These are phyloP conservation scores for Bursaphelenchus okinawaensis DNA, from an alignment of 2,888 invertebrate species.

Conservation along the genomic window DNA sequence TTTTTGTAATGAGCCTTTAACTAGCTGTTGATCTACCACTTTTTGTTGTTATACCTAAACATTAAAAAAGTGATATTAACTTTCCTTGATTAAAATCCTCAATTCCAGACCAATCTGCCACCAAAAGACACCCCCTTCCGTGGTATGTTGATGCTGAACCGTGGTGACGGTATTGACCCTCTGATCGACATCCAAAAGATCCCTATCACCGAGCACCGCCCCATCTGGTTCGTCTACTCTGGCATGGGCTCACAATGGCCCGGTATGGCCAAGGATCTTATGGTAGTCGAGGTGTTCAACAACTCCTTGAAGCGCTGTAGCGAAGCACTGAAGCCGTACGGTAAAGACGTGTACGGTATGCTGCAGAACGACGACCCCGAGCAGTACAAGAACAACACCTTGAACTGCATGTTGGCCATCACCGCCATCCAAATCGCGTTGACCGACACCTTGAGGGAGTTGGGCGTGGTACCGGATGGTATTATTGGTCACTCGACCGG, in stretches of 20 bases:
- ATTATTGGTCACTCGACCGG: constrained; percentile 91
- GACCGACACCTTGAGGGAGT: constrained; percentile 75
- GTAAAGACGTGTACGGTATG: constrained; percentile 73
- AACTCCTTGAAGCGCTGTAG: constrained; percentile 66
- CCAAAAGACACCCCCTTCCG: constrained; percentile 70
- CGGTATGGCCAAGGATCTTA: constrained; percentile 83
- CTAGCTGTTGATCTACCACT: too few relatives aligned
- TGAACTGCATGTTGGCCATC: constrained; percentile 85
- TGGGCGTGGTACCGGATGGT: constrained; percentile 79
- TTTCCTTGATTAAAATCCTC: background rate
- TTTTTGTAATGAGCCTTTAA: background rate
- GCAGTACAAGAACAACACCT: constrained; percentile 68
- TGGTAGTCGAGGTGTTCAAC: constrained; percentile 75
- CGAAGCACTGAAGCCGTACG: constrained; percentile 69
- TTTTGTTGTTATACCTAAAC: background rate
- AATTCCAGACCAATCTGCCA: constrained; percentile 62
- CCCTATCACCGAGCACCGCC: constrained; percentile 53
- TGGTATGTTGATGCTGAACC: constrained; percentile 73
- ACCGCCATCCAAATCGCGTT: constrained; percentile 89
- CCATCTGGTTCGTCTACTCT: constrained; percentile 89
- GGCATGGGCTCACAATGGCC: constrained; percentile 99
- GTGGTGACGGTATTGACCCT: constrained; percentile 55
- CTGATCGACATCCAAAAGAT: constrained; percentile 51
- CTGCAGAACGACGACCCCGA: constrained; percentile 70
- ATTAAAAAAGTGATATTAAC: background rate